Base-by-base conservation (phyloP, 2,797 vertebrate species). In the Fistularia commersonii region DNA sequence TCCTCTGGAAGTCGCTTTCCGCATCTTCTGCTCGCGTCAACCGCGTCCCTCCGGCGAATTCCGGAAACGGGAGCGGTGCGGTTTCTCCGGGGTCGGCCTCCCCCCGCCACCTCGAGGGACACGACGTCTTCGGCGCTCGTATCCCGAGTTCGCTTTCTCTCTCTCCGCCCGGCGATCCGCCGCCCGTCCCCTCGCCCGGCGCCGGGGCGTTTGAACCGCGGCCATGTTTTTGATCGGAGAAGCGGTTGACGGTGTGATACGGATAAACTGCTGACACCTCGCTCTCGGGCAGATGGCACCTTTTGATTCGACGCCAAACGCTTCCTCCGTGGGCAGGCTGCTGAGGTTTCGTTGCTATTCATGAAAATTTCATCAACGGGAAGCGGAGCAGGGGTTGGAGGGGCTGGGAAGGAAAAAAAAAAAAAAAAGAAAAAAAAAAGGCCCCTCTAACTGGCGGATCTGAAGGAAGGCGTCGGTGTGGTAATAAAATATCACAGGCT, bases 191-290 rank as follows among this genome's bases (percentile, higher is more conserved):
- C 43, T 76, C 64, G 54, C 55, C 56, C 60, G 23, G 41, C 31
- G 40, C 35, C 15, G 7, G 41, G 57, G 51, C 45, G 41, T 67
- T 76, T 67, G 67, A 69, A 68, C 51, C 14, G 48, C 42, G 54
- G 77, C 63, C 60, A 64, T 41, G 63, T 83, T 40, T 67, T 75
- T 75, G 69, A 81, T 86, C 78, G 76, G 54, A 78, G 69, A 61
- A 69, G 69, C 68, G 72, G 56, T 60, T 59, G 69, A 58, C 68
- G 66, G 52, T 65, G 42, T 70, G 74, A 81, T 81, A 61, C 38
- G 49, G 65, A 57, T 69, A 79, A 84, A 83, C 57, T 59, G 79
- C 71, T 83, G 77, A 85, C 76, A 77, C 74, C 43, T 63, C 69
- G 54, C 76, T 75, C 56, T 68, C 7, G 32, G 75, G 65, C 74